Percentiles rank a stretch among this genome's conserved stretches.
Evolutionary conservation across 1,140 invertebrate species (phyloP).

Genomic region (Drosophila dunni): DNA sequence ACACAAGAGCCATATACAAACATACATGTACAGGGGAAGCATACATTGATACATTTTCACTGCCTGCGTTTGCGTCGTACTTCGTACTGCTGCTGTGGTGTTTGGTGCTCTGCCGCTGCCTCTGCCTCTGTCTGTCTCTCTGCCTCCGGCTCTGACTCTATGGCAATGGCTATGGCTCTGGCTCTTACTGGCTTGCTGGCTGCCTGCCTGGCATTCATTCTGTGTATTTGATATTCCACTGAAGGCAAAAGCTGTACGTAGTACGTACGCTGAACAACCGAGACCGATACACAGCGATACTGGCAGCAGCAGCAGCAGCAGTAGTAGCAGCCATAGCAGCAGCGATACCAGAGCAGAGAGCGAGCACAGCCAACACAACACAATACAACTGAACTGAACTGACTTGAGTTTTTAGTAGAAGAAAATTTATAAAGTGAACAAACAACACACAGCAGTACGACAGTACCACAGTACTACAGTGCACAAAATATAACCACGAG

Average conservation of each 20-base stretch:
- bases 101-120: constrained; percentile 43
- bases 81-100: constrained; percentile 36
- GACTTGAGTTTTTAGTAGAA: constrained; percentile 78
- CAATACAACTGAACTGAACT: constrained; percentile 24
- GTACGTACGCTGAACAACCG: constrained; percentile 21
- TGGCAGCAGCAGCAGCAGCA: not conserved
- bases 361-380: constrained; percentile 20
- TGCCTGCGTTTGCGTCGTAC: constrained; percentile 80
- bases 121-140: constrained; percentile 46
- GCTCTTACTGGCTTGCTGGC: constrained; percentile 41
- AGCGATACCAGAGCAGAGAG: not conserved
- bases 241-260: constrained; percentile 77
- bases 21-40: not conserved
- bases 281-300: constrained; percentile 20
- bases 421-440: constrained; percentile 82
- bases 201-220: constrained; percentile 69
- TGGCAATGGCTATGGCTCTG: constrained; percentile 12
- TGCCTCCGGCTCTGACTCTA: constrained; percentile 22
- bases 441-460: constrained; percentile 44
- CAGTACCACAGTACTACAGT: constrained; percentile 31
- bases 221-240: constrained; percentile 81
- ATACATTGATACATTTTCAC: constrained; percentile 35
- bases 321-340: constrained; percentile 1
- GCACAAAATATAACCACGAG: constrained; percentile 48
- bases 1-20: not conserved